Base-by-base conservation (phyloP, 1,140 invertebrate species). In the Heliothis subflexa region DNA sequence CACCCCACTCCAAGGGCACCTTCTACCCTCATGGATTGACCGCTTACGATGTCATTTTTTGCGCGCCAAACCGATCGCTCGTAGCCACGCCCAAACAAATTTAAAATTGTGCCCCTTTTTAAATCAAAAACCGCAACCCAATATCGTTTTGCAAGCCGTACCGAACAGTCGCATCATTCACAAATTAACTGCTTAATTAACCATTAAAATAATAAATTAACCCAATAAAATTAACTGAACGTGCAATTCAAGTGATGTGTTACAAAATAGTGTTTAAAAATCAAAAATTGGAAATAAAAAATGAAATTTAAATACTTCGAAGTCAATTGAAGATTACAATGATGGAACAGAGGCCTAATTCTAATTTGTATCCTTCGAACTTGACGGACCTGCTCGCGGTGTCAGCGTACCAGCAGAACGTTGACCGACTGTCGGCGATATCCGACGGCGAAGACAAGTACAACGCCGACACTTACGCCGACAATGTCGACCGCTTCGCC, bases 31-130 rank as follows among this genome's bases (percentile, higher is more conserved):
- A 87, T 81, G 89, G 86, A 92, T 92, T 91, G 92, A 91, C 90
- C 89, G 84, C 81, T 81, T 84, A 83, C 83, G 83, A 90, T 91
- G 88, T 94, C 92, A 93, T 92, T 94, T 94, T 93, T 94, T 88
- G 87, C 84, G 82, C 85, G 78, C 83, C 78, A 88, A 91, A 91
- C 88, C 89, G 89, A 92, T 92, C 86, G 85, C 85, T 84, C 79
- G 85, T 82, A 64, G 84, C 90, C 85, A 84, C 88, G 85, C 89
- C 90, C 82, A 71, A 70, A 77, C 81, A 82, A 88, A 88, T 90
- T 90, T 88, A 87, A 90, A 93, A 86, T 83, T 81, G 57, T 81
- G 40, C 50, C 72, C 80, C 80, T 83, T 88, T 90, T 88, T 82
- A 80, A 89, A 89, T 91, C 84, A 87, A 86, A 89, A 89, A 92